Evolutionary conservation across 2,797 vertebrate species (phyloP).

Genomic region (Chromis chromis): DNA sequence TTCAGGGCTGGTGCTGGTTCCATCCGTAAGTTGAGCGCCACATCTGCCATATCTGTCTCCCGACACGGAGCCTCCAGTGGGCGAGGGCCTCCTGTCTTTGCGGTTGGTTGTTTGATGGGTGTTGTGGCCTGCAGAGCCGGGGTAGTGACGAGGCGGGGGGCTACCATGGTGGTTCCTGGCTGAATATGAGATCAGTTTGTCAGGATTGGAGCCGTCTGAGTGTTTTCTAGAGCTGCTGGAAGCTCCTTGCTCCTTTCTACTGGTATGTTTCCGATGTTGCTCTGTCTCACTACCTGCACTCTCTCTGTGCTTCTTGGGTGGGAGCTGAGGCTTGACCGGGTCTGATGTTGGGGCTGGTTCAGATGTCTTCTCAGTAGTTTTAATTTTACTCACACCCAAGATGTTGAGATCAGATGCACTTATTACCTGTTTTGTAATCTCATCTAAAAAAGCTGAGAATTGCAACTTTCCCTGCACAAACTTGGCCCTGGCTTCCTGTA

Average conservation of each 20-base stretch:
- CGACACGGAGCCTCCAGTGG: slow-evolving; percentile 40
- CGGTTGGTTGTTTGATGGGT: slow-evolving; percentile 39
- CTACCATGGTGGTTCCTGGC: slow-evolving; percentile 55
- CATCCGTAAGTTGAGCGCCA: slow-evolving; percentile 69
- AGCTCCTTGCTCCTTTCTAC: slow-evolving; percentile 46
- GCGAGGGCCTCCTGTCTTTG: slow-evolving; percentile 58
- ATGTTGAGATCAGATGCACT: slow-evolving; percentile 84
- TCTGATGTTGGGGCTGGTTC: slow-evolving; percentile 15
- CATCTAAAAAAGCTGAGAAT: slow-evolving; percentile 89
- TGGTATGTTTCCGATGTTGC: slow-evolving; percentile 47
- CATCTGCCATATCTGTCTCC: slow-evolving; percentile 61
- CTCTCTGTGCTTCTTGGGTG: slow-evolving; percentile 70
- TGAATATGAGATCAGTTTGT: slow-evolving; percentile 63
- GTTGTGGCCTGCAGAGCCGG: slow-evolving; percentile 31
- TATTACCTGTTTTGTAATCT: slow-evolving; percentile 88
- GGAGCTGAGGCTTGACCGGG: slow-evolving; percentile 76
- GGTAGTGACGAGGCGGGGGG: slow-evolving; percentile 52
- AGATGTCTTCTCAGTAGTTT: slow-evolving; percentile 40
- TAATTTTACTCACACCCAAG: slow-evolving; percentile 75
- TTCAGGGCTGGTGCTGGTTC: slow-evolving; percentile 81
- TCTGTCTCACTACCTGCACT: slow-evolving; percentile 50
- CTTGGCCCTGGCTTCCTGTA: slow-evolving; percentile 62
- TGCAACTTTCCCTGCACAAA: slow-evolving; percentile 84
- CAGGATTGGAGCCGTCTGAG: slow-evolving; percentile 51
- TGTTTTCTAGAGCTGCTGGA: slow-evolving; percentile 54